Evolutionary conservation across 2,888 invertebrate species (phyloP), one percentile per base, ranked within the genome.

Genomic region (Acleris sparsana): DNA sequence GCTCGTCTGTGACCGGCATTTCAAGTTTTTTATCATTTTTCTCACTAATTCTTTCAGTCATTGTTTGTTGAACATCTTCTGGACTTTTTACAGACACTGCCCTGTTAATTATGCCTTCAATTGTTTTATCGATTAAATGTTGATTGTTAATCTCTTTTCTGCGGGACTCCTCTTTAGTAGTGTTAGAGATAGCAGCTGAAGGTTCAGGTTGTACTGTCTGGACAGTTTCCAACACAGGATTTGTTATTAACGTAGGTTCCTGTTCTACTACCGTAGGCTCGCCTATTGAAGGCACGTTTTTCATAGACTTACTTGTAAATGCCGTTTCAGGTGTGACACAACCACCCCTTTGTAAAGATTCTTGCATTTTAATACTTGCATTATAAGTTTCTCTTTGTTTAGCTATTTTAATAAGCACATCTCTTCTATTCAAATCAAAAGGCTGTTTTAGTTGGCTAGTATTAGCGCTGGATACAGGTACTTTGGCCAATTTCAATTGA

Each of bases 391-490:
- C 89, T 66, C 91, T 80, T 73, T 90, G 88, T 67, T 86, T 91
- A 69, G 89, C 90, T 63, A 92, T 89, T 73, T 91, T 92, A 69
- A 91, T 86, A 0, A 92, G 75, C 39, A 92, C 82, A 74, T 92
- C 92, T 74, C 92, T 81, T 72, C 92, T 85, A 69, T 92, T 92
- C 55, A 92, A 82, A 73, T 92, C 92, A 70, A 91, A 89, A 0
- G 92, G 84, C 72, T 90, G 90, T 72, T 92, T 92, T 5, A 92
- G 78, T 73, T 90, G 89, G 72, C 90, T 91, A 5, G 87, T 81
- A 69, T 84, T 87, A 17, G 85, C 80, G 69, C 75, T 80, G 63
- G 72, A 80, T 22, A 80, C 76, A 49, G 87, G 83, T 11, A 81
- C 75, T 74, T 88, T 92, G 5, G 82, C 75, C 76, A 87, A 88